phyloP scores from a whole-genome alignment of 2,888 invertebrate genomes.

The Eumerus sabulonum region DNA sequence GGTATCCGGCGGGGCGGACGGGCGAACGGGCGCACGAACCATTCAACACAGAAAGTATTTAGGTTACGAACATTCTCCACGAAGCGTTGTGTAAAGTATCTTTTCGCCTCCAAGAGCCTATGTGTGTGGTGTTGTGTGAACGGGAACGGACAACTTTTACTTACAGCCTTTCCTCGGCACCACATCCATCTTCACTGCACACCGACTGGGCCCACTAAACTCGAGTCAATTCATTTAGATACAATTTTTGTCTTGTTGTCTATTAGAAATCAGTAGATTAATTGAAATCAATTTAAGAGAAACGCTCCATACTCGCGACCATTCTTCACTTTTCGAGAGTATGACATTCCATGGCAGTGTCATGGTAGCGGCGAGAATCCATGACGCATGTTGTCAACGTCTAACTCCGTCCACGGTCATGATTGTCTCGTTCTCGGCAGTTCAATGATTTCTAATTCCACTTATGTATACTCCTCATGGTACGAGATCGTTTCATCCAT shows the following conservation, averaged over 20 bases:
- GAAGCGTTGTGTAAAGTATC: constrained; percentile 1
- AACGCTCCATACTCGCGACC: constrained; percentile 55
- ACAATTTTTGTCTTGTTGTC: no score
- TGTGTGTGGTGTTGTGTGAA: constrained; percentile 31
- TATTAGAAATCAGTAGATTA: constrained; percentile 60
- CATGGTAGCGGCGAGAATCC: constrained; percentile 14
- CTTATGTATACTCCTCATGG: no score
- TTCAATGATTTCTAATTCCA: constrained; percentile 53
- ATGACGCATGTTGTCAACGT: constrained; percentile 9
- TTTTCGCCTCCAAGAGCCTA: no score
- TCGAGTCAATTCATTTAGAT: constrained; percentile 22
- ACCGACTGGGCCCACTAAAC: constrained; percentile 13
- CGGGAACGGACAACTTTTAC: constrained; percentile 44
- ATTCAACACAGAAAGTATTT: constrained; percentile 56
- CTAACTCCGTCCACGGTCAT: no score
- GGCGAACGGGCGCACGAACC: constrained; percentile 19
- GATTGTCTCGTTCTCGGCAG: no score
- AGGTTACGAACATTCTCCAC: constrained; percentile 58
- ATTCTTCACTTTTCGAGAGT: constrained; percentile 55
- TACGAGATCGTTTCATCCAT: no score
- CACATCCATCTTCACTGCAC: no score
- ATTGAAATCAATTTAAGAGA: constrained; percentile 64
- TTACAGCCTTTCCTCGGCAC: constrained; percentile 4
- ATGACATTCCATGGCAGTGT: constrained; percentile 59
- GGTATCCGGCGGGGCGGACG: constrained; percentile 21